Evolutionary conservation across 2,113 vertebrate species (phyloP).

Genomic region (Pogona vitticeps): DNA sequence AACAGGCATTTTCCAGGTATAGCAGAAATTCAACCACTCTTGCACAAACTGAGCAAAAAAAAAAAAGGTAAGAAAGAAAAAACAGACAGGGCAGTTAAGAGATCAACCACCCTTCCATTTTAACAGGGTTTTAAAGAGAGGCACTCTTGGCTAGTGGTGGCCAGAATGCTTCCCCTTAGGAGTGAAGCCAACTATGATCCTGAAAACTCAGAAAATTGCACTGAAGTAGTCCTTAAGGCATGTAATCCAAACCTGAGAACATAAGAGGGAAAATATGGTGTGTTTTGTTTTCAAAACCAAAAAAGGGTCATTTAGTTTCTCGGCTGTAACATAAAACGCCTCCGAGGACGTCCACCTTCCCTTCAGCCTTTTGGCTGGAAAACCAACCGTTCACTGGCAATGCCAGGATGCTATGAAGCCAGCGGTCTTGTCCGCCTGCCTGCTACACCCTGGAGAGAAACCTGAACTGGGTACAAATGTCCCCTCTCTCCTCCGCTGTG

Average conservation of each 20-base stretch:
- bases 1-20: constrained; percentile 59
- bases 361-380: not conserved
- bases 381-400: no score
- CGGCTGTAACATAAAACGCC: constrained; percentile 37
- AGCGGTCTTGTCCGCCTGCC: not conserved
- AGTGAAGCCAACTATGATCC: constrained; percentile 37
- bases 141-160: not conserved
- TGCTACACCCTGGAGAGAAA: not conserved
- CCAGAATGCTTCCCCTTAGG: not conserved
- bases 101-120: not conserved
- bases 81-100: not conserved
- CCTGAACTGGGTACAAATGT: not conserved
- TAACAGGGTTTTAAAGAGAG: not conserved
- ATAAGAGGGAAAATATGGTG: not conserved
- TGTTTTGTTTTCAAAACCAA: not conserved
- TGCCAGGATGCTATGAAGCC: not conserved
- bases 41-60: not conserved
- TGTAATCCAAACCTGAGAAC: constrained; percentile 70
- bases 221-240: constrained; percentile 75
- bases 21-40: constrained; percentile 15
- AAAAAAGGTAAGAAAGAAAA: not conserved
- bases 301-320: constrained; percentile 41
- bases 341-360: constrained; percentile 10
- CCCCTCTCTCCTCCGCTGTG: not conserved
- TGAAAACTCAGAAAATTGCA: constrained; percentile 58